A percentile compares a stretch with the other conserved stretches of the same genome.
Conservation (phyloP, 2,113 vertebrate species). For the Rhabdomys dilectus region DNA sequence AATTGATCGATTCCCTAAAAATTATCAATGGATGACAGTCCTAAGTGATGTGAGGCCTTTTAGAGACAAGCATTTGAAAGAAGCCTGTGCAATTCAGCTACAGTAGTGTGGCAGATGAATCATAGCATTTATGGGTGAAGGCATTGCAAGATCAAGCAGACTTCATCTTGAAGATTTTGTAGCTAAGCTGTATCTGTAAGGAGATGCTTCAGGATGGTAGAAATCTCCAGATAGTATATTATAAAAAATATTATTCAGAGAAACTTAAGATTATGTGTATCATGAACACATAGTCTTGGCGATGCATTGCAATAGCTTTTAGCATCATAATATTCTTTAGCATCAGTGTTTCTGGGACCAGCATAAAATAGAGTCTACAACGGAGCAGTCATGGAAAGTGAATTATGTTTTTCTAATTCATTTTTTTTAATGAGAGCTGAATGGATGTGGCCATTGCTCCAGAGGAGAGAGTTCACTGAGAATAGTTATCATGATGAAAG, state of each 20-base stretch:
- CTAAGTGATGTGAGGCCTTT: slow-evolving; percentile 22
- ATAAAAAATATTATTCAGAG: not conserved
- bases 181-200: not conserved
- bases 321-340: not conserved
- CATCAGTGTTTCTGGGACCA: not conserved
- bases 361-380: slow-evolving; percentile 40
- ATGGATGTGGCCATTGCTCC: not conserved
- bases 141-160: slow-evolving; percentile 47
- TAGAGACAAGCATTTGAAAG: slow-evolving; percentile 21
- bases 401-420: not conserved
- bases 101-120: slow-evolving; percentile 43
- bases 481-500: slow-evolving; percentile 6
- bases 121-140: slow-evolving; percentile 60
- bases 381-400: slow-evolving; percentile 41
- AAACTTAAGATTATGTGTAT: not conserved
- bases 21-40: not conserved
- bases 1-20: not conserved
- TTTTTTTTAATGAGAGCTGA: slow-evolving; percentile 7
- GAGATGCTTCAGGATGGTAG: not conserved
- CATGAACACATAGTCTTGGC: not conserved
- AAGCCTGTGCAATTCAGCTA: slow-evolving; percentile 43
- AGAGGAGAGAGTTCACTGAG: not conserved
- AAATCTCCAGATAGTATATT: slow-evolving; percentile 58
- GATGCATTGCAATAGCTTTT: slow-evolving; percentile 28
- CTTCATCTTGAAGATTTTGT: slow-evolving; percentile 40